These are phyloP conservation scores for Tetranychus truncatus DNA, from an alignment of 2,888 invertebrate species.

Conservation along the genomic window DNA sequence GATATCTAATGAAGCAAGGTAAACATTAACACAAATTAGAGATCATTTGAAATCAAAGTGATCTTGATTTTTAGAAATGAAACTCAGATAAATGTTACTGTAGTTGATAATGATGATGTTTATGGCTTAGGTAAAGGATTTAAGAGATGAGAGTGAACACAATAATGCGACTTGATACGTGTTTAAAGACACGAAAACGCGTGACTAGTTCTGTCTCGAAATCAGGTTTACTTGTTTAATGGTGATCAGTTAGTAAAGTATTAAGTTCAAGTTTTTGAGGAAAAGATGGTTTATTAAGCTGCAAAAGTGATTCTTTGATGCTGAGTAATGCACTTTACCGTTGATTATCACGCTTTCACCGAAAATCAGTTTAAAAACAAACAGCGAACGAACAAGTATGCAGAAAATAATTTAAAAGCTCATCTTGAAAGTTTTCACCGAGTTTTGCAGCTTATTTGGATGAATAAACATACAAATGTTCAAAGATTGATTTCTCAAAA, in stretches of 20 bases:
- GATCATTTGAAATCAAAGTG: too few relatives aligned
- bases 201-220: not conserved
- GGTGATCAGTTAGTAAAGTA: not conserved
- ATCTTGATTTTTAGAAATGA: too few relatives aligned
- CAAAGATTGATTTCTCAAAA: too few relatives aligned
- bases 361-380: not conserved
- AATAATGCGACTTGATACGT: not conserved
- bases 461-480: too few relatives aligned
- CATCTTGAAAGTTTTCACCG: not conserved
- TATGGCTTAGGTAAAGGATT: not conserved
- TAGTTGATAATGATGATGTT: not conserved
- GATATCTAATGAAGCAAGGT: too few relatives aligned
- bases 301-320: too few relatives aligned
- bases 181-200: not conserved
- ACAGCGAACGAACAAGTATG: not conserved
- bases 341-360: not conserved
- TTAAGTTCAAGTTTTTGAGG: too few relatives aligned
- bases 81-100: not conserved
- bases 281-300: too few relatives aligned
- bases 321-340: not conserved
- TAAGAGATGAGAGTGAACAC: not conserved
- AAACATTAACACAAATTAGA: too few relatives aligned
- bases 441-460: too few relatives aligned
- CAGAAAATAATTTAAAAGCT: not conserved
- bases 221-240: not conserved